phyloP scores from a whole-genome alignment of 2,113 vertebrate species.

The Takifugu bimaculatus region DNA sequence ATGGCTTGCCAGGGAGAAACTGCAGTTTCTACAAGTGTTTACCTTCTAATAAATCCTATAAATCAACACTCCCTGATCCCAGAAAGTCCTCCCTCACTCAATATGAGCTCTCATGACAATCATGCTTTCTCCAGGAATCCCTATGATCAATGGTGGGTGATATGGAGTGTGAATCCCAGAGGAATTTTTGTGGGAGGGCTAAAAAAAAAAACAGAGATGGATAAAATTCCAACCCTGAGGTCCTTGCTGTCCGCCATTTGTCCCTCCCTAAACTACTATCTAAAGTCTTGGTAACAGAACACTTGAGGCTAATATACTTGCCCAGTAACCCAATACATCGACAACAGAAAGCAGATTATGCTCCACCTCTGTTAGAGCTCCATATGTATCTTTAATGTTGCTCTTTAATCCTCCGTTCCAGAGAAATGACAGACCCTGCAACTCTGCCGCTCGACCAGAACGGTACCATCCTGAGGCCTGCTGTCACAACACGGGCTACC shows the following conservation, averaged over 20 bases:
- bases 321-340: conserved; percentile 42
- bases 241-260: conserved; percentile 38
- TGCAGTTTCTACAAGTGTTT: conserved; percentile 37
- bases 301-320: conserved; percentile 15
- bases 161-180: conserved; percentile 10
- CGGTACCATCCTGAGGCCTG: conserved; percentile 11
- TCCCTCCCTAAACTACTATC: conserved; percentile 36
- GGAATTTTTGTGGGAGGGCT: not conserved
- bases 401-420: conserved; percentile 16
- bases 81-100: conserved; percentile 3
- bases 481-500: conserved; percentile 21
- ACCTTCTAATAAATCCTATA: conserved; percentile 43
- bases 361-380: conserved; percentile 28
- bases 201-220: conserved; percentile 33
- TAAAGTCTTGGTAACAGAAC: conserved; percentile 44
- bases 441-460: not conserved
- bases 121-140: conserved; percentile 33
- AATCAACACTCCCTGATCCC: conserved; percentile 29
- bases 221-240: conserved; percentile 52
- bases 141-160: conserved; percentile 17
- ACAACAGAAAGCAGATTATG: no score
- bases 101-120: conserved; percentile 11
- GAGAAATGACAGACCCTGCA: not conserved
- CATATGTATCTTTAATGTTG: conserved; percentile 24
- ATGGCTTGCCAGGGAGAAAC: conserved; percentile 30